Conservation (phyloP, 2,797 vertebrate genomes). For the Hipposideros larvatus region DNA sequence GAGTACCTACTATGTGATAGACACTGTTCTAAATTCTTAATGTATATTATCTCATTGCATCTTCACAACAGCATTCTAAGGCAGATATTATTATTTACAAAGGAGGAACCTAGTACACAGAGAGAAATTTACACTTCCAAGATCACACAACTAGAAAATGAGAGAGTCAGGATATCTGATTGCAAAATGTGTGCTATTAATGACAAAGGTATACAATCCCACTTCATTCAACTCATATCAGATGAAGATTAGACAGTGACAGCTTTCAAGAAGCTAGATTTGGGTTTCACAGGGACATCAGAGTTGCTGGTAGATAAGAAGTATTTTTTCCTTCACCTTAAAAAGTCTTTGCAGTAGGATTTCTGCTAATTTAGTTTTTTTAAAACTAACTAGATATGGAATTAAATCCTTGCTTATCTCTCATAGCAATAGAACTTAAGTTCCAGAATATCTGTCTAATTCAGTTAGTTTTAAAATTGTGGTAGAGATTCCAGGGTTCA, state of each 20-base stretch:
- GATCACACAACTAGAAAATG: background rate
- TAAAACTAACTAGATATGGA: background rate
- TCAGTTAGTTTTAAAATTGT: background rate
- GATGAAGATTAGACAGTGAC: background rate
- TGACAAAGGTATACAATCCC: background rate
- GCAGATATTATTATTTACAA: background rate
- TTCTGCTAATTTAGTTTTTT: background rate
- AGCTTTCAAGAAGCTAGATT: background rate
- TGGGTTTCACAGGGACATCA: background rate
- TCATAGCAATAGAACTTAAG: background rate
- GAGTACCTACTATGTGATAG: background rate
- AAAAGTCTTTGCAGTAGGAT: background rate
- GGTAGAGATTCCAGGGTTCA: background rate
- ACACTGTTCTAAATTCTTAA: background rate
- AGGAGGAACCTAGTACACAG: background rate
- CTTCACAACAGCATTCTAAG: background rate
- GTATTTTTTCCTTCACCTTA: background rate
- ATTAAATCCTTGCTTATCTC: background rate
- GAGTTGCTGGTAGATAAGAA: background rate
- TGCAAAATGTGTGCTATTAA: background rate
- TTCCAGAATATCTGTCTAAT: background rate
- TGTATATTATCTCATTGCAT: background rate
- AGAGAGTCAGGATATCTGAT: background rate
- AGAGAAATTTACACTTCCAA: background rate
- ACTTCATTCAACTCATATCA: background rate